Conservation (phyloP, 2,888 invertebrate species). For the Ischnus inquisitorius region DNA sequence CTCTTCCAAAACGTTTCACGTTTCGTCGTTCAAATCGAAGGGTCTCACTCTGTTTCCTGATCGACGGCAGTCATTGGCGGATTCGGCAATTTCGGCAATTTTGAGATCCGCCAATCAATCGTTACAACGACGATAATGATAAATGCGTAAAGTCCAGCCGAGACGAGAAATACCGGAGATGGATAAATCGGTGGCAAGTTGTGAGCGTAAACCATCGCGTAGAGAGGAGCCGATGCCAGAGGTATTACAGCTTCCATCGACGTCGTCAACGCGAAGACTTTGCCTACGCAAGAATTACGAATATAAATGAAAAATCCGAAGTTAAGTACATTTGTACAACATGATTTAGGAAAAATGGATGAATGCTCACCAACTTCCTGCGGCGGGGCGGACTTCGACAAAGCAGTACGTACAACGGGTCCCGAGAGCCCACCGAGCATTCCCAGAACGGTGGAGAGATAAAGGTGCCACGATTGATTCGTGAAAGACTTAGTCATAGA, state of each 20-base stretch:
- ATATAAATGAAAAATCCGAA: not conserved
- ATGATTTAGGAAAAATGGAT: not conserved
- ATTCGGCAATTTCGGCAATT: slow-evolving; percentile 7
- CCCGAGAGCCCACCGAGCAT: slow-evolving; percentile 87
- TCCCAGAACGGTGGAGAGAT: slow-evolving; percentile 85
- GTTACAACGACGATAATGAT: slow-evolving; percentile 73
- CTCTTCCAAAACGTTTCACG: not conserved
- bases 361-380: slow-evolving; percentile 87
- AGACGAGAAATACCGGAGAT: slow-evolving; percentile 79
- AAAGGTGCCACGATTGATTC: slow-evolving; percentile 81
- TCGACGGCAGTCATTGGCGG: slow-evolving; percentile 1
- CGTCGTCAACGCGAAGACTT: slow-evolving; percentile 90
- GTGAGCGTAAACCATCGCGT: slow-evolving; percentile 87
- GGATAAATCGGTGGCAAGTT: slow-evolving; percentile 81
- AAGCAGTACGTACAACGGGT: slow-evolving; percentile 87
- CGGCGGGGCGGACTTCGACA: slow-evolving; percentile 88
- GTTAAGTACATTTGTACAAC: not conserved
- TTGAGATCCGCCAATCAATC: slow-evolving; percentile 69
- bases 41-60: not conserved
- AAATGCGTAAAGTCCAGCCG: slow-evolving; percentile 72
- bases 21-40: not conserved
- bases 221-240: slow-evolving; percentile 88
- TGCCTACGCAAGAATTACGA: slow-evolving; percentile 84
- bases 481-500: slow-evolving; percentile 76
- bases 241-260: slow-evolving; percentile 89